Conservation (phyloP, 2,113 vertebrate genomes). For the Panurus biarmicus region DNA sequence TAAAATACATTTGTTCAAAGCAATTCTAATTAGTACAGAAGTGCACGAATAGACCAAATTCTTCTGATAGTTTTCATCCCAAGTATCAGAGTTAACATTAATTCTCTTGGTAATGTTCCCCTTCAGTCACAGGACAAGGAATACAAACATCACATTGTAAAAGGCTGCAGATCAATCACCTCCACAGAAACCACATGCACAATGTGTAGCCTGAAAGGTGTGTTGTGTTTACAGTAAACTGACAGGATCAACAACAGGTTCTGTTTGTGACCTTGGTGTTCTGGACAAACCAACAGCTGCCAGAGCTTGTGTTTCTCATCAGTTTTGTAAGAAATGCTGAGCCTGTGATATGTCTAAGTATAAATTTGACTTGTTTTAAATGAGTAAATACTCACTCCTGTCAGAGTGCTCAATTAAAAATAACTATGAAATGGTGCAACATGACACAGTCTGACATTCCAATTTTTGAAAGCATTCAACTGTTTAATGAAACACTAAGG, state of each 20-base stretch:
- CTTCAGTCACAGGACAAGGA: background rate
- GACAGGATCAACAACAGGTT: background rate
- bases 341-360: background rate
- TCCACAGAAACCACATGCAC: background rate
- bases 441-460: background rate
- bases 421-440: background rate
- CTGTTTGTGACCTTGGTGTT: background rate
- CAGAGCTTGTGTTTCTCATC: background rate
- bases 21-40: background rate
- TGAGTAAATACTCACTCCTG: background rate
- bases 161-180: background rate
- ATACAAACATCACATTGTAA: background rate
- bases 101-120: background rate
- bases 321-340: background rate
- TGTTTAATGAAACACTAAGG: conserved; percentile 7
- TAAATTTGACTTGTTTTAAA: background rate
- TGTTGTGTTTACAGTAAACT: conserved; percentile 25
- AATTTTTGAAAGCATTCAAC: conserved; percentile 12
- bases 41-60: background rate
- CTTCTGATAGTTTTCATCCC: background rate
- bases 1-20: background rate
- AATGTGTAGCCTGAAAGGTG: background rate
- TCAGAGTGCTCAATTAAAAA: background rate
- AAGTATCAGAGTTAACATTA: background rate
- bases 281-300: background rate